Evolutionary conservation across 1,140 invertebrate species (phyloP).

Genomic region (Thereuonema tuberculata): DNA sequence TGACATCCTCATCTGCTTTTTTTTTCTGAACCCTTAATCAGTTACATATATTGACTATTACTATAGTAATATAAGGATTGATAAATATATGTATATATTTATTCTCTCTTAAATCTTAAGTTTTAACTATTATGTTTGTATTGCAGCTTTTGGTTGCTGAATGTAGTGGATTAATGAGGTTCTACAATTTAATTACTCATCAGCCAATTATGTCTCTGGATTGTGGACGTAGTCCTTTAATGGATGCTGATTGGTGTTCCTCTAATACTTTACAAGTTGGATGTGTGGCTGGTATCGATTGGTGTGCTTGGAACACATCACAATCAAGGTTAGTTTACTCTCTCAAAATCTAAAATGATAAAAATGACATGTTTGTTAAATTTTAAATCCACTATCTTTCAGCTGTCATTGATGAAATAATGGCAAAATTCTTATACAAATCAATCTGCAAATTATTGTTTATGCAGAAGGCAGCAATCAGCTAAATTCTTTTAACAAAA

Average conservation of each 20-base stretch:
- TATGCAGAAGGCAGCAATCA: too few relatives aligned
- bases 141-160: slow-evolving; percentile 50
- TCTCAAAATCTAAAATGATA: background rate
- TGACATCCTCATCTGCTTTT: too few relatives aligned
- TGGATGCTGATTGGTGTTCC: slow-evolving; percentile 52
- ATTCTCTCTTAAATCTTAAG: background rate
- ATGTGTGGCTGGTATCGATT: background rate
- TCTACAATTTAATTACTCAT: slow-evolving; percentile 53
- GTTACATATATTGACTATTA: too few relatives aligned
- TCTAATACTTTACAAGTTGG: slow-evolving; percentile 43
- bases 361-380: background rate
- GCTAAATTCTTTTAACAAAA: too few relatives aligned
- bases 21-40: background rate
- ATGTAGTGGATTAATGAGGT: slow-evolving; percentile 52
- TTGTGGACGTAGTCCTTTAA: slow-evolving; percentile 43
- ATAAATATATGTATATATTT: background rate
- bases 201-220: slow-evolving; percentile 55
- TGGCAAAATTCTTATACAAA: too few relatives aligned
- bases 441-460: too few relatives aligned
- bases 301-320: slow-evolving; percentile 4
- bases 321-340: background rate
- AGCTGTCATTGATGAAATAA: too few relatives aligned
- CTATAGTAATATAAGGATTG: too few relatives aligned
- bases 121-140: slow-evolving; percentile 7
- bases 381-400: too few relatives aligned